Conservation (phyloP, 2,888 invertebrate species). For the Imbricaverruca yamaguchii region DNA sequence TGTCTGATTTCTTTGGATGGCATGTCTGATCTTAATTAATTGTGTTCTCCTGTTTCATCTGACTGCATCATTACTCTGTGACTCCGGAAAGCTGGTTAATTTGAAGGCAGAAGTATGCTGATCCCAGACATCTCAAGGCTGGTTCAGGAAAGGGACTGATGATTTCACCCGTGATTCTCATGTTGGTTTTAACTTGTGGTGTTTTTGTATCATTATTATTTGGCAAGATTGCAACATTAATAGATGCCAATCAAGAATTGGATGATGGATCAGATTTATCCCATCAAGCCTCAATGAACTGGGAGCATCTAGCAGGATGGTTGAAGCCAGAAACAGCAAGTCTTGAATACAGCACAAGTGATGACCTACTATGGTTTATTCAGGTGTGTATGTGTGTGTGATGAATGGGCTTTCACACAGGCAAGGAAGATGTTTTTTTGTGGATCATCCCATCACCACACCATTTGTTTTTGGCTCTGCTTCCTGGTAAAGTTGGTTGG, state of each 20-base stretch:
- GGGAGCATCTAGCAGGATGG: not conserved
- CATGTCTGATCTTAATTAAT: too few species aligned
- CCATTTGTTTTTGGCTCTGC: not conserved
- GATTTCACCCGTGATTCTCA: not conserved
- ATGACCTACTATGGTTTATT: constrained; percentile 62
- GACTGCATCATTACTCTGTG: too few species aligned
- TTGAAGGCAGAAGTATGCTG: too few species aligned
- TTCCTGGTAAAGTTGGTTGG: not conserved
- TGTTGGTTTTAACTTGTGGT: not conserved
- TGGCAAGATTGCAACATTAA: not conserved
- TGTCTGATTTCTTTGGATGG: too few species aligned
- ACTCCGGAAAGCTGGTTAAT: too few species aligned
- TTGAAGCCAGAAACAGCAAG: not conserved
- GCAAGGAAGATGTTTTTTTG: not conserved
- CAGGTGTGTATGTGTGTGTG: constrained; percentile 58
- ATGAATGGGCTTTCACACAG: not conserved
- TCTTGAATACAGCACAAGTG: not conserved
- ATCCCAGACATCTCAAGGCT: too few species aligned
- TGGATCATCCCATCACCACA: not conserved
- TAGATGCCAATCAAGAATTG: not conserved
- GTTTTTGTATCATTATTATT: not conserved
- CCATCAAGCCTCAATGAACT: not conserved
- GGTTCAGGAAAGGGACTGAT: not conserved
- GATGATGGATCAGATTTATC: not conserved
- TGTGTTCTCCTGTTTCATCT: too few species aligned